phyloP scores from a whole-genome alignment of 2,888 invertebrate species.

The Megaustenia siamemsis region DNA sequence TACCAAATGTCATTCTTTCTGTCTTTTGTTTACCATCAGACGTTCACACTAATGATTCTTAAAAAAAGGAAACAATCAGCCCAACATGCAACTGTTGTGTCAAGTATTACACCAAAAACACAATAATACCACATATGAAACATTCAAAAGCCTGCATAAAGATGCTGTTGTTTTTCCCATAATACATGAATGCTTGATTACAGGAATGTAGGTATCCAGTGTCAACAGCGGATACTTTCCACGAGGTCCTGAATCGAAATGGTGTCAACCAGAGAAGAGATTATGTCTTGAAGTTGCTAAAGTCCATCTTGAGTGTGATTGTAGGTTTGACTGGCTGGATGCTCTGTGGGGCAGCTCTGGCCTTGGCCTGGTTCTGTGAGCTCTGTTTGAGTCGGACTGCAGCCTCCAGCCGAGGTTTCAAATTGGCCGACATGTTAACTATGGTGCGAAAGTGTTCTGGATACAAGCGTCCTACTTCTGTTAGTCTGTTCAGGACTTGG shows the following conservation, averaged over 20 bases:
- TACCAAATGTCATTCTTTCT: too few species aligned
- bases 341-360: conserved; percentile 82
- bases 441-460: conserved; percentile 95
- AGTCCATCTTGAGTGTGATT: conserved; percentile 62
- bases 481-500: conserved; percentile 92
- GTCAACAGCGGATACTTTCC: background rate
- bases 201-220: background rate
- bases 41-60: too few species aligned
- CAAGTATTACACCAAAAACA: too few species aligned
- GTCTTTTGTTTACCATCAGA: too few species aligned
- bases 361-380: conserved; percentile 55
- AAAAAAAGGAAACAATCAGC: too few species aligned
- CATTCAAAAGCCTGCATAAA: too few species aligned
- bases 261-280: background rate
- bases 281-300: conserved; percentile 60
- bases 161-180: background rate
- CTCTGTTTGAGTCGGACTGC: conserved; percentile 87
- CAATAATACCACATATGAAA: too few species aligned
- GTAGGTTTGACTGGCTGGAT: conserved; percentile 64
- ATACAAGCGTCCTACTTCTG: conserved; percentile 94
- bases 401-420: conserved; percentile 90
- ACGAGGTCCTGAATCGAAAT: background rate
- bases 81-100: too few species aligned
- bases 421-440: conserved; percentile 90
- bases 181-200: background rate